A percentile compares a stretch with the other conserved stretches of the same genome.
phyloP scores from a whole-genome alignment of 2,113 vertebrate species.

The Syrmaticus mikado region DNA sequence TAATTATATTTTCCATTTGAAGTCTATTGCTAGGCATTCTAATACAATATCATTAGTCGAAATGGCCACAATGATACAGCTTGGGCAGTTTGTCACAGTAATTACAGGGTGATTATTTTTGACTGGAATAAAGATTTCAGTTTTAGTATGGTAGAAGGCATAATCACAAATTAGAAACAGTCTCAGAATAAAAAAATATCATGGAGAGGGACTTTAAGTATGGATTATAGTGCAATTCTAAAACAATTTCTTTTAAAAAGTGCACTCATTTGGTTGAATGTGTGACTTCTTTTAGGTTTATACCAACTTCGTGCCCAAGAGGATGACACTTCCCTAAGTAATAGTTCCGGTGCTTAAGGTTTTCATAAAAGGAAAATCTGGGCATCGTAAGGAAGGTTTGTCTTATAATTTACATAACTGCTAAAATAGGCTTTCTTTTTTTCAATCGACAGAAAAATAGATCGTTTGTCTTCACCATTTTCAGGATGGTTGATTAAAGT shows the following conservation, averaged over 20 bases:
- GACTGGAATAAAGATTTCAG: constrained; percentile 93
- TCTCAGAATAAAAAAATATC: constrained; percentile 78
- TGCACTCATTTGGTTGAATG: constrained; percentile 67
- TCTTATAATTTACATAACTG: constrained; percentile 79
- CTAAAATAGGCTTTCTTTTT: constrained; percentile 76
- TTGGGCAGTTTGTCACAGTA: constrained; percentile 88
- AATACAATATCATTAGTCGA: constrained; percentile 99
- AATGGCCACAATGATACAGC: constrained; percentile 91
- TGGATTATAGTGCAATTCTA: constrained; percentile 69
- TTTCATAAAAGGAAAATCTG: constrained; percentile 76
- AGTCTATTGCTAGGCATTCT: constrained; percentile 96
- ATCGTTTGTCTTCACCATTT: constrained; percentile 91
- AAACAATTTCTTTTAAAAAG: constrained; percentile 74
- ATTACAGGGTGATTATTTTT: constrained; percentile 95
- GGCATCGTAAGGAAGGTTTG: constrained; percentile 66
- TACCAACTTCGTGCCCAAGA: constrained; percentile 74
- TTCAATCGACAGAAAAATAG: constrained; percentile 73
- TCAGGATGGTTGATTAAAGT: constrained; percentile 93
- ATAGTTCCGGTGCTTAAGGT: constrained; percentile 68
- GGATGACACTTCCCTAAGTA: constrained; percentile 80
- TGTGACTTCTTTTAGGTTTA: constrained; percentile 65
- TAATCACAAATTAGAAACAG: constrained; percentile 86
- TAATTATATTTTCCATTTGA: constrained; percentile 99
- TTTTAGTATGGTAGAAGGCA: constrained; percentile 88
- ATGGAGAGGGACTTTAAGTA: constrained; percentile 77